A percentile compares a stretch with the other conserved stretches of the same genome.
Conservation (phyloP, 2,113 vertebrate species). For the Varanus komodoensis region DNA sequence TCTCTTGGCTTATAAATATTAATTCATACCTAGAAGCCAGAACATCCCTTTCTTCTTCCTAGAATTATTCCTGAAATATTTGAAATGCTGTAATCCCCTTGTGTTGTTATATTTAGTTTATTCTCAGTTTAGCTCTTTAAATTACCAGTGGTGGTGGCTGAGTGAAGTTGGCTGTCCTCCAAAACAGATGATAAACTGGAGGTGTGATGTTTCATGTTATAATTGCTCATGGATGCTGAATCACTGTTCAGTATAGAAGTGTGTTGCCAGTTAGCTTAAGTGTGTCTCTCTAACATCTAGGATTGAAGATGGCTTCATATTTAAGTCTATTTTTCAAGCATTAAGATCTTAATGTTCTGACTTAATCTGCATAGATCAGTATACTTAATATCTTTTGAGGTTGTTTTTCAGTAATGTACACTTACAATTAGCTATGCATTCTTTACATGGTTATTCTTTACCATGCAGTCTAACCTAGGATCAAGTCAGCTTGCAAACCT, state of each 20-base stretch:
- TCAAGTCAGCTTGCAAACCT: background rate
- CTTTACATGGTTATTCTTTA: background rate
- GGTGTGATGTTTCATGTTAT: slow-evolving; percentile 14
- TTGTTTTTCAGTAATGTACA: background rate
- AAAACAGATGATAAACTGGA: slow-evolving; percentile 15
- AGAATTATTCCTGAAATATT: slow-evolving; percentile 28
- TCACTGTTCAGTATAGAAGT: slow-evolving; percentile 22
- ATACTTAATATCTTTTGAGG: background rate
- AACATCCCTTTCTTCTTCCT: slow-evolving; percentile 17
- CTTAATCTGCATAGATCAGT: background rate
- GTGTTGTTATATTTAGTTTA: slow-evolving; percentile 34
- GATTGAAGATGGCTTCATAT: background rate
- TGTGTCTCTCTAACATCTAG: background rate
- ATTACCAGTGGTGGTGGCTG: background rate
- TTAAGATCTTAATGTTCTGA: background rate
- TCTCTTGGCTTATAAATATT: slow-evolving; percentile 24
- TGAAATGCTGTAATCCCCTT: slow-evolving; percentile 9
- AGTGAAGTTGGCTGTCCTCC: background rate
- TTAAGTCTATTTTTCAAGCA: background rate
- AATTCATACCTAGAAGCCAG: slow-evolving; percentile 16
- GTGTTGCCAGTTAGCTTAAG: slow-evolving; percentile 14
- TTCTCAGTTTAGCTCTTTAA: slow-evolving; percentile 27
- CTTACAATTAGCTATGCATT: background rate
- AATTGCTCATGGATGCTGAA: slow-evolving; percentile 18
- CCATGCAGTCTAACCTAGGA: background rate